These are phyloP conservation scores for Campoplex nolae DNA, from an alignment of 2,888 invertebrate species.

Conservation along the genomic window DNA sequence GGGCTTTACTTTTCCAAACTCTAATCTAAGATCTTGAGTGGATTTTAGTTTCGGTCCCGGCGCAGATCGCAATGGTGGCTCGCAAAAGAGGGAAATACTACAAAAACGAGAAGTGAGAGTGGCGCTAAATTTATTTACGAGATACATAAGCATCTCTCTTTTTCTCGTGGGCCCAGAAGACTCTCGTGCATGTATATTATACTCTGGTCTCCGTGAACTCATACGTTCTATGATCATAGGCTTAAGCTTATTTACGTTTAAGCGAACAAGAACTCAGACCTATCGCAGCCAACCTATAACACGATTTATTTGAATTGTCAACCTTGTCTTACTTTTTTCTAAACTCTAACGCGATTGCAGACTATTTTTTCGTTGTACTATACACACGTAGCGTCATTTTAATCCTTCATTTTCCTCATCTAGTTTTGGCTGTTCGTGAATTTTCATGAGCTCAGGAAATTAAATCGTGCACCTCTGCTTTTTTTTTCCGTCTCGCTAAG, in stretches of 20 bases:
- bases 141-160: slow-evolving; percentile 5
- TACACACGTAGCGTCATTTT: neutral
- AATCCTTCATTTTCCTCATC: neutral
- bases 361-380: neutral
- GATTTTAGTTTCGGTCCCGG: slow-evolving; percentile 78
- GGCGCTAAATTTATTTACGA: slow-evolving; percentile 69
- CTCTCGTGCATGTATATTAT: slow-evolving; percentile 23
- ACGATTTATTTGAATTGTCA: neutral
- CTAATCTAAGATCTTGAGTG: slow-evolving; percentile 84
- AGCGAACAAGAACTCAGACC: slow-evolving; percentile 6
- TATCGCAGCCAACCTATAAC: neutral
- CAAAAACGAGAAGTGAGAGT: slow-evolving; percentile 1
- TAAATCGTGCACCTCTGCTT: slow-evolving; percentile 80
- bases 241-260: slow-evolving; percentile 21
- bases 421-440: slow-evolving; percentile 63
- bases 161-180: slow-evolving; percentile 23
- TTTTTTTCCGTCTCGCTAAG: slow-evolving; percentile 68
- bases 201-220: slow-evolving; percentile 2
- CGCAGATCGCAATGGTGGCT: slow-evolving; percentile 36
- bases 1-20: slow-evolving; percentile 81
- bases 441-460: slow-evolving; percentile 84
- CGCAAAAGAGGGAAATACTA: slow-evolving; percentile 43
- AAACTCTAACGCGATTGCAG: neutral
- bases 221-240: slow-evolving; percentile 1
- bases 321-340: neutral